phyloP scores from a whole-genome alignment of 2,113 vertebrate genomes.

The Tragelaphus scriptus region DNA sequence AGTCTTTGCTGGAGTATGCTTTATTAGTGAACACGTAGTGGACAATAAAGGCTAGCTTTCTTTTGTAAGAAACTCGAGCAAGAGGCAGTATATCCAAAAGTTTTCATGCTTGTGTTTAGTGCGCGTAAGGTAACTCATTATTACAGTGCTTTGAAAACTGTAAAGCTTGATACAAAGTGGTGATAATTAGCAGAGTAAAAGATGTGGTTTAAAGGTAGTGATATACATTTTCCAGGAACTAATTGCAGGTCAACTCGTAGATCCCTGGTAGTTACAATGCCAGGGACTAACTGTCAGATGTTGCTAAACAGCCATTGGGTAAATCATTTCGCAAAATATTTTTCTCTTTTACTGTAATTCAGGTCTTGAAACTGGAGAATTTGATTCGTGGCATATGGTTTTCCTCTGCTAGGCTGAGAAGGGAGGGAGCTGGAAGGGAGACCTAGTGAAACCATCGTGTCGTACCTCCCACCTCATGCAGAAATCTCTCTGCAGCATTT shows the following conservation, averaged over 20 bases:
- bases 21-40: conserved; percentile 42
- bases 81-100: background rate
- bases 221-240: background rate
- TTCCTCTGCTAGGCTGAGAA: conserved; percentile 21
- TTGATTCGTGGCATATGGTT: background rate
- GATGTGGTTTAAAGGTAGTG: background rate
- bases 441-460: background rate
- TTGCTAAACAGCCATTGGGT: background rate
- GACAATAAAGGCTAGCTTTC: background rate
- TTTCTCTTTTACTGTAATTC: conserved; percentile 33
- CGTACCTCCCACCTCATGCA: background rate
- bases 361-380: background rate
- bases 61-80: background rate
- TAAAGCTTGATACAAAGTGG: background rate
- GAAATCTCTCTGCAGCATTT: background rate
- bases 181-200: conserved; percentile 17
- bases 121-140: background rate
- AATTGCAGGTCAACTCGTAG: background rate
- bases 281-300: background rate
- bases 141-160: background rate
- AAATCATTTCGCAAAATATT: background rate
- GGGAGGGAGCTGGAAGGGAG: conserved; percentile 17
- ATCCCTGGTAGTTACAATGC: background rate
- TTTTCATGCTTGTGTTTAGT: background rate
- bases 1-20: background rate